Evolutionary conservation across 2,797 vertebrate genomes (phyloP).

Genomic region (Pantherophis alleghaniensis): DNA sequence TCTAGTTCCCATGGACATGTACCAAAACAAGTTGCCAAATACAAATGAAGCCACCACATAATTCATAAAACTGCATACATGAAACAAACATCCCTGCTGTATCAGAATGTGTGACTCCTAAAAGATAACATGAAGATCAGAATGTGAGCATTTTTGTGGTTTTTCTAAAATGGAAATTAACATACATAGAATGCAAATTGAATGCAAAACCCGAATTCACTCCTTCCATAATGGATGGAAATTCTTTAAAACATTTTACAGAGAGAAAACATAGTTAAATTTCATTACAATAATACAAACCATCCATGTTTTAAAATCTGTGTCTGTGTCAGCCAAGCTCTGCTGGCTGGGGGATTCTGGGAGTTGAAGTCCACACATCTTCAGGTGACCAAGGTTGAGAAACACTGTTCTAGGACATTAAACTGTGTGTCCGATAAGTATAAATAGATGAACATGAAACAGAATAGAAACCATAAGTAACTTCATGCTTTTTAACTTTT

Average conservation of each 20-base stretch:
- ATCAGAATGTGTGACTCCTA: background rate
- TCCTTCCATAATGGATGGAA: background rate
- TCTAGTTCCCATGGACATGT: background rate
- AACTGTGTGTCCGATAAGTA: background rate
- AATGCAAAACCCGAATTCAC: background rate
- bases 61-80: background rate
- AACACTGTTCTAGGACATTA: background rate
- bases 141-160: background rate
- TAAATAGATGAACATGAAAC: background rate
- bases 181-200: background rate
- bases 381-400: too few species aligned
- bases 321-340: background rate
- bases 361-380: too few species aligned
- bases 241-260: background rate
- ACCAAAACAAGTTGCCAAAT: background rate
- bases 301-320: background rate
- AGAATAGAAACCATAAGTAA: background rate
- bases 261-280: background rate
- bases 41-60: background rate
- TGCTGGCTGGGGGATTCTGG: too few species aligned
- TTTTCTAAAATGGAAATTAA: background rate
- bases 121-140: background rate
- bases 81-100: background rate
- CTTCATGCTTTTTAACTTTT: background rate
- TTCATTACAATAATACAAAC: background rate